Base-by-base conservation (phyloP, 2,113 vertebrate genomes). In the Lepus americanus region DNA sequence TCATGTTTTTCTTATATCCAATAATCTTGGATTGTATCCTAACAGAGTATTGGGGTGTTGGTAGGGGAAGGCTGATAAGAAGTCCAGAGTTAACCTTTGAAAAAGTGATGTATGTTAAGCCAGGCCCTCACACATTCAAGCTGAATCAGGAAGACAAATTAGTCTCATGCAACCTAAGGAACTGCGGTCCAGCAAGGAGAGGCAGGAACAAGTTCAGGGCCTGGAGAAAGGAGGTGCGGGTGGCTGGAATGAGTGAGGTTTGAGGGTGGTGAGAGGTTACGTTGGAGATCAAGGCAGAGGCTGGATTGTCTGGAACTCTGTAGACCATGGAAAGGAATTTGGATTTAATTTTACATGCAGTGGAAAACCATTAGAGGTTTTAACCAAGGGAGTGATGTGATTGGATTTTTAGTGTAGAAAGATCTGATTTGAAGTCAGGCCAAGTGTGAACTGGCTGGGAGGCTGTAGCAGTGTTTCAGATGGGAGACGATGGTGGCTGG, bases 61-160 rank as follows among this genome's bases (percentile, higher is more conserved):
- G 8, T 74, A 29, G 33, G 9, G 23, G 55, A 16, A 81, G 36
- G 10, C 44, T 44, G 44, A 44, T 44, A 44, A 44, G 44, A 44
- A 44, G 44, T 44, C 44, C 6, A 7, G 44, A 44, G 44, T 44
- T 44, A 44, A 44, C 44, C 31, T 73, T 83, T 93, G 63, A 22
- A 55, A 89, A 77, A 36, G n/a, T 44, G n/a, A 10, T 73, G 1
- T 51, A 64, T 89, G 87, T 92, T 89, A 77, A 94, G 25, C 36
- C 39, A 61, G 67, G 22, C 25, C 69, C 27, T 87, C 74, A 31
- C 23, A 55, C 12, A 9, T 77, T 69, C 25, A 49, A 25, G 33
- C 31, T 49, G 25, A 72, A 23, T 66, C 25, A 27, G 31, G 39
- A 87, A 39, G 27, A 72, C 63, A 92, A 78, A n/a, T 49, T 20